Conservation (phyloP, 1,140 invertebrate genomes). For the Cecropterus lyciades region DNA sequence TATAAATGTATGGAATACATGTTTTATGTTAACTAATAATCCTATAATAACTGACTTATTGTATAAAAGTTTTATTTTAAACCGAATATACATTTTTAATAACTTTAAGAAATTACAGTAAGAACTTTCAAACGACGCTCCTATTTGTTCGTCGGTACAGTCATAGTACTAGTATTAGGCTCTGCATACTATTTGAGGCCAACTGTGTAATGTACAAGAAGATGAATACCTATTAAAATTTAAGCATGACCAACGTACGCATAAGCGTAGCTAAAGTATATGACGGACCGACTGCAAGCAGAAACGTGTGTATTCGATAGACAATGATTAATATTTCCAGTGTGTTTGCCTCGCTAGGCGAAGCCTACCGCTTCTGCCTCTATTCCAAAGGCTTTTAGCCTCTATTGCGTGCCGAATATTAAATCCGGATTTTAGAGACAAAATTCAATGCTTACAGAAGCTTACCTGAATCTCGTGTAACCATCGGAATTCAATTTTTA, state of each 20-base stretch:
- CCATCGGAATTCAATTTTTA: conserved; percentile 47
- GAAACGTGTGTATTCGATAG: conserved; percentile 28
- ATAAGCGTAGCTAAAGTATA: background rate
- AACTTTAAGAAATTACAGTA: too few species aligned
- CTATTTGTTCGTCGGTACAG: too few species aligned
- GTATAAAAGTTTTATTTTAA: too few species aligned
- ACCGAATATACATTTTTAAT: too few species aligned
- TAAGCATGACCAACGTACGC: background rate
- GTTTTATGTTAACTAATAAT: background rate
- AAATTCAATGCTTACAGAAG: conserved; percentile 36
- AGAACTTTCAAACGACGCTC: too few species aligned
- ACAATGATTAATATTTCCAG: conserved; percentile 33
- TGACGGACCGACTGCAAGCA: conserved; percentile 9
- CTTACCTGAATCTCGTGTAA: conserved; percentile 38
- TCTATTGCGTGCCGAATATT: conserved; percentile 38
- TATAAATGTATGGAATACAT: background rate
- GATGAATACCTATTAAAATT: too few species aligned
- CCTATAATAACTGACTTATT: background rate
- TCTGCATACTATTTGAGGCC: too few species aligned
- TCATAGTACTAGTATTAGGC: too few species aligned
- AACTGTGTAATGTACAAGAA: too few species aligned
- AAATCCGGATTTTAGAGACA: conserved; percentile 45
- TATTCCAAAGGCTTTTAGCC: conserved; percentile 30
- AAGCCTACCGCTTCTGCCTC: conserved; percentile 12
- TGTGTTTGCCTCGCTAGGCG: conserved; percentile 12